phyloP scores from a whole-genome alignment of 1,140 invertebrate genomes.

The Drosophila tani region DNA sequence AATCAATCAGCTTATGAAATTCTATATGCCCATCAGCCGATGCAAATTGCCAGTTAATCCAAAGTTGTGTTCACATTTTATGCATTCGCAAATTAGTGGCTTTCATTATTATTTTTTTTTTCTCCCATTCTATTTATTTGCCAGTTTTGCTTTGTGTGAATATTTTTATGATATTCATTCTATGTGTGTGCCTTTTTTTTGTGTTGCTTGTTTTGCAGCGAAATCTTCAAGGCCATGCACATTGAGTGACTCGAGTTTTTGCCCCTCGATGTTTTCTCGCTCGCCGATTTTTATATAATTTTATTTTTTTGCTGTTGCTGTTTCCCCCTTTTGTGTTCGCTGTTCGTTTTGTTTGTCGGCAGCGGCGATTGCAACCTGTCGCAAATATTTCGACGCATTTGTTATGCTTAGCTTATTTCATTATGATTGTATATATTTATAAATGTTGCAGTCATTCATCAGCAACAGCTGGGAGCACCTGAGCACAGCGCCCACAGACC shows the following conservation, averaged over 20 bases:
- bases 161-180: conserved; percentile 62
- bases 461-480: conserved; percentile 29
- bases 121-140: conserved; percentile 2
- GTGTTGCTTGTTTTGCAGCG: conserved; percentile 53
- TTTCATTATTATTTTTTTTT: conserved; percentile 58
- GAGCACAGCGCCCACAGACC: conserved; percentile 62
- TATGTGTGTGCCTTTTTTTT: conserved; percentile 29
- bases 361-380: conserved; percentile 72
- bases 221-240: conserved; percentile 79
- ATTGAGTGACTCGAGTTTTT: conserved; percentile 73
- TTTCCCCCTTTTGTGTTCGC: conserved; percentile 28
- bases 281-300: conserved; percentile 74
- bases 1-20: conserved; percentile 39
- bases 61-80: conserved; percentile 33
- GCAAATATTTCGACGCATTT: conserved; percentile 82
- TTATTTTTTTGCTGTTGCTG: conserved; percentile 14
- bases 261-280: conserved; percentile 50
- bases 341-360: conserved; percentile 33
- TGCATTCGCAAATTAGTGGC: conserved; percentile 76
- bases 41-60: conserved; percentile 40
- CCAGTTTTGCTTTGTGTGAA: conserved; percentile 59
- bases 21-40: conserved; percentile 17
- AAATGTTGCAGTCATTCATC: conserved; percentile 80
- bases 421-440: conserved; percentile 73
- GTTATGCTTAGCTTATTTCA: conserved; percentile 82